Percentiles rank a stretch among this genome's conserved stretches.
These are phyloP conservation scores for Xanthostigma xanthostigma DNA, from an alignment of 2,888 invertebrate genomes.

Conservation along the genomic window DNA sequence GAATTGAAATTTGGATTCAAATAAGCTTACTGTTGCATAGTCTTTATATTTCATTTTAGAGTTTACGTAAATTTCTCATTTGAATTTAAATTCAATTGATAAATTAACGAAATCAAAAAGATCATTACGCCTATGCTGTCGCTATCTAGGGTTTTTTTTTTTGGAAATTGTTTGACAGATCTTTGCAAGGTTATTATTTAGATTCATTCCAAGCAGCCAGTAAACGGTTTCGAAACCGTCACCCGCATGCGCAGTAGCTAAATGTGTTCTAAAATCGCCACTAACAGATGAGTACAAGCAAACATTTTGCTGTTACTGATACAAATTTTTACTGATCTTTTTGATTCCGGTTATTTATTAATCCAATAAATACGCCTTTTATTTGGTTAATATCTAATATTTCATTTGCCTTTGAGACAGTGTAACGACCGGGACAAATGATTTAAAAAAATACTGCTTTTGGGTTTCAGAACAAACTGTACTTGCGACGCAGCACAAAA, in stretches of 20 bases:
- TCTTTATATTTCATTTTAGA: constrained; percentile 1
- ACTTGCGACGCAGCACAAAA: constrained; percentile 48
- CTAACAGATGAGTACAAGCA: too few relatives aligned
- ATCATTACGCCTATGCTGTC: not conserved
- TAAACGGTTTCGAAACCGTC: too few relatives aligned
- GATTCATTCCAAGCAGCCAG: too few relatives aligned
- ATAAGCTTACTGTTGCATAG: constrained; percentile 2
- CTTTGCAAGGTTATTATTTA: too few relatives aligned
- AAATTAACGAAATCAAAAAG: not conserved
- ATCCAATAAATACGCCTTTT: too few relatives aligned
- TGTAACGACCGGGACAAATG: constrained; percentile 3
- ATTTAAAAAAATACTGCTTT: constrained; percentile 7
- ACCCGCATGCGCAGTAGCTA: too few relatives aligned
- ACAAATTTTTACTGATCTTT: too few relatives aligned
- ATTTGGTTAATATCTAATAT: not conserved
- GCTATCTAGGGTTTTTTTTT: not conserved
- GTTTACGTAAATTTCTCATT: not conserved
- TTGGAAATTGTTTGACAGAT: too few relatives aligned
- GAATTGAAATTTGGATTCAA: constrained; percentile 1
- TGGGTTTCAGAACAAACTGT: constrained; percentile 56
- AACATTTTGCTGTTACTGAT: too few relatives aligned
- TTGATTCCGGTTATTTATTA: too few relatives aligned
- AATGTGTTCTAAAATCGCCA: too few relatives aligned
- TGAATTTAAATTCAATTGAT: not conserved
- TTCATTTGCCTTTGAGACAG: not conserved